phyloP scores from a whole-genome alignment of 2,888 invertebrate genomes.

The Drosophila neonasuta region DNA sequence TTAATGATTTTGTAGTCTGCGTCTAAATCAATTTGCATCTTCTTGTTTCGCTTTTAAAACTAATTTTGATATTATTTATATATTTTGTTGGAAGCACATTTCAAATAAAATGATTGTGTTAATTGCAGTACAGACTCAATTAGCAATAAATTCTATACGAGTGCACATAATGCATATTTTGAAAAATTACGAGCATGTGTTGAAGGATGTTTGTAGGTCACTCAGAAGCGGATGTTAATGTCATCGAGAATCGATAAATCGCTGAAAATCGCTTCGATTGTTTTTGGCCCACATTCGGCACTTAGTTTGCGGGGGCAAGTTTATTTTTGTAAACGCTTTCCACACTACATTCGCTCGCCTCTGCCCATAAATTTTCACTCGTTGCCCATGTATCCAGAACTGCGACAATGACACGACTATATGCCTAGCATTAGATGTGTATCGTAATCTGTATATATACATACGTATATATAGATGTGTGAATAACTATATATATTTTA shows the following conservation, averaged over 20 bases:
- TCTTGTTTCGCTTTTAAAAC: conserved; percentile 40
- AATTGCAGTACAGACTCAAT: conserved; percentile 47
- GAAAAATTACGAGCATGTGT: conserved; percentile 10
- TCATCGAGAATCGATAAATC: conserved; percentile 38
- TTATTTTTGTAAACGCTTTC: conserved; percentile 68
- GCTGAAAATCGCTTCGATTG: conserved; percentile 46
- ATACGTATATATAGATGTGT: conserved; percentile 21
- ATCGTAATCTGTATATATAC: conserved; percentile 25
- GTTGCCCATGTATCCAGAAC: conserved; percentile 47
- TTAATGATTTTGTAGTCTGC: conserved; percentile 10
- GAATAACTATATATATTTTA: conserved; percentile 23
- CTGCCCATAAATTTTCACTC: conserved; percentile 62
- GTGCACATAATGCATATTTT: not conserved
- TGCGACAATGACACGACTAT: conserved; percentile 72
- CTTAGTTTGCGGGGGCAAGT: conserved; percentile 38
- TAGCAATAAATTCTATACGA: conserved; percentile 18
- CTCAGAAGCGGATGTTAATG: conserved; percentile 52
- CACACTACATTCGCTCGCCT: conserved; percentile 44
- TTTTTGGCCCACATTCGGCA: conserved; percentile 66
- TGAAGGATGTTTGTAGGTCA: conserved; percentile 71
- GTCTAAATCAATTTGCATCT: conserved; percentile 63
- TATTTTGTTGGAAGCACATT: conserved; percentile 20
- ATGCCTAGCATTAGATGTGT: conserved; percentile 49
- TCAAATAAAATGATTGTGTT: conserved; percentile 54
- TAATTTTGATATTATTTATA: conserved; percentile 20